Conservation (phyloP, 2,888 invertebrate species). For the Hoplodrina ambigua region DNA sequence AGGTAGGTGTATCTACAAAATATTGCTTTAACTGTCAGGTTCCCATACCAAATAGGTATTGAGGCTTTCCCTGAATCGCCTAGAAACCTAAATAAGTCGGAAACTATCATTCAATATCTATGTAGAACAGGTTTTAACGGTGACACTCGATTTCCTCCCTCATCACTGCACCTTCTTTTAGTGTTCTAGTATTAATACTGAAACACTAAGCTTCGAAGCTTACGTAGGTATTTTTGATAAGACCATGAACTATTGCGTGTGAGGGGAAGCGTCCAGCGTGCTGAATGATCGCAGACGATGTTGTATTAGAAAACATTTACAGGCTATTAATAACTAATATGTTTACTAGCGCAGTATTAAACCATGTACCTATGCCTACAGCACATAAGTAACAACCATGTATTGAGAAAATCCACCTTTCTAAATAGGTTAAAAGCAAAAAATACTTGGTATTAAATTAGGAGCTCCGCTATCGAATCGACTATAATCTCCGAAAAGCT, state of each 20-base stretch:
- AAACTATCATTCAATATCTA: constrained; percentile 40
- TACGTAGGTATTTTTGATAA: constrained; percentile 9
- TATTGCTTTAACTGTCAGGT: constrained; percentile 8
- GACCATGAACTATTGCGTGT: constrained; percentile 47
- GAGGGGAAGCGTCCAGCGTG: constrained; percentile 24
- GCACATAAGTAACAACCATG: constrained; percentile 23
- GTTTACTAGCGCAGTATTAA: constrained; percentile 19
- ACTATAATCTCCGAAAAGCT: background rate
- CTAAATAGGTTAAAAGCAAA: constrained; percentile 20
- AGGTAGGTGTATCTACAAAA: background rate
- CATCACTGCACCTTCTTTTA: constrained; percentile 36
- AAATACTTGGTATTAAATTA: constrained; percentile 21
- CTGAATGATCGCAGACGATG: constrained; percentile 18
- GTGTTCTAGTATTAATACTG: background rate
- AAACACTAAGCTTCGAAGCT: background rate
- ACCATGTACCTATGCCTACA: constrained; percentile 2
- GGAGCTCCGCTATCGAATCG: background rate
- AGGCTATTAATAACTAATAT: constrained; percentile 39
- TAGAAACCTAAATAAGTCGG: constrained; percentile 41
- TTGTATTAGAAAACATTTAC: constrained; percentile 46
- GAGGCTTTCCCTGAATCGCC: constrained; percentile 35
- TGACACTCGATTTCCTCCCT: constrained; percentile 15
- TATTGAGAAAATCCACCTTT: background rate
- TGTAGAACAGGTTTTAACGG: constrained; percentile 23
- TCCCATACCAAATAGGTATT: constrained; percentile 28